phyloP scores from a whole-genome alignment of 2,888 invertebrate species.

The Megastigmus dorsalis region DNA sequence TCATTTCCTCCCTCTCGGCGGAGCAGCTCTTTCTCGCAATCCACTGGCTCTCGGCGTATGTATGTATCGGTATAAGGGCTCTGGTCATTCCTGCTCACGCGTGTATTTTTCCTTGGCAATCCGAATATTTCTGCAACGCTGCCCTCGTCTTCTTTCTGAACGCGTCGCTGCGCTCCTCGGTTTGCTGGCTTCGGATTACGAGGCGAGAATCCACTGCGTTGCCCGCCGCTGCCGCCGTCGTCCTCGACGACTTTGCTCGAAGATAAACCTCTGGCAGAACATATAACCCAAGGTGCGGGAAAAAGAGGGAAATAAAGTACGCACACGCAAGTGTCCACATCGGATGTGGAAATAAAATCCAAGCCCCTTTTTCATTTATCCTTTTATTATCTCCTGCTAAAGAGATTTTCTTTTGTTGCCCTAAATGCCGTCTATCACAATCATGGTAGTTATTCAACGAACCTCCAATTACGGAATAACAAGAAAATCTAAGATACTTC shows the following conservation, averaged over 20 bases:
- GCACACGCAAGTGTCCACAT: background rate
- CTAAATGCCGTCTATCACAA: no score
- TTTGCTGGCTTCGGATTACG: constrained; percentile 26
- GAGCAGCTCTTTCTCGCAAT: constrained; percentile 41
- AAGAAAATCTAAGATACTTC: no score
- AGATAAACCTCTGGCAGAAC: constrained; percentile 29
- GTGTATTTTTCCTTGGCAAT: constrained; percentile 29
- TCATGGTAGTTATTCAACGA: no score
- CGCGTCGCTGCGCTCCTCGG: constrained; percentile 33
- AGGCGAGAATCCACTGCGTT: constrained; percentile 27
- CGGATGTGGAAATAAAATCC: constrained; percentile 40
- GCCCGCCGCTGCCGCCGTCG: no score
- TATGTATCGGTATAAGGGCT: background rate
- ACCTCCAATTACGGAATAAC: no score
- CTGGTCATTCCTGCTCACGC: constrained; percentile 37
- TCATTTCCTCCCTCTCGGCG: constrained; percentile 36
- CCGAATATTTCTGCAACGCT: constrained; percentile 37
- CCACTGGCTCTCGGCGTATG: constrained; percentile 3
- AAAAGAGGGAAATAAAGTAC: background rate
- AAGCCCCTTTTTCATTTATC: constrained; percentile 40
- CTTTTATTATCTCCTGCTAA: constrained; percentile 33
- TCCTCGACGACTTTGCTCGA: background rate
- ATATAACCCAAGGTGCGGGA: background rate
- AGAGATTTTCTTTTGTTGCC: constrained; percentile 17
- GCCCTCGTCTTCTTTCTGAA: constrained; percentile 26